Evolutionary conservation across 2,888 invertebrate species (phyloP).

Genomic region (Drosophila eohydei): DNA sequence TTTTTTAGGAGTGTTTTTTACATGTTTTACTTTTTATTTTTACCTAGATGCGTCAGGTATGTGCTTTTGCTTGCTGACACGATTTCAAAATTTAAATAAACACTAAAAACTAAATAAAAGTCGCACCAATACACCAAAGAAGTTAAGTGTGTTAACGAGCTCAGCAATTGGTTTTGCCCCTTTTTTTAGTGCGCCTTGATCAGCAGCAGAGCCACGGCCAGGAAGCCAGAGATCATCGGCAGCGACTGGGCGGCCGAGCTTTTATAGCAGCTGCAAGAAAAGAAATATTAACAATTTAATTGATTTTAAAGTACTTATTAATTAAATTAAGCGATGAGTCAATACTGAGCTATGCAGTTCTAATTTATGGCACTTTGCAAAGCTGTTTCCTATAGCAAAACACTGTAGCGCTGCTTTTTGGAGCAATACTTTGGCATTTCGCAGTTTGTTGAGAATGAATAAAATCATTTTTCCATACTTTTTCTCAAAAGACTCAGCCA

Average conservation of each 20-base stretch:
- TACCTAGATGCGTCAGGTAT: conserved; percentile 37
- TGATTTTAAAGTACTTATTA: not conserved
- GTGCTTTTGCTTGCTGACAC: conserved; percentile 29
- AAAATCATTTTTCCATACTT: not conserved
- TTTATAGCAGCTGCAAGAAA: conserved; percentile 46
- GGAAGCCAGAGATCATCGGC: conserved; percentile 59
- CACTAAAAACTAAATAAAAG: conserved; percentile 76
- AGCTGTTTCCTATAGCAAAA: not conserved
- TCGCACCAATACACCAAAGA: conserved; percentile 33
- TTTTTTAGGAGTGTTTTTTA: conserved; percentile 6
- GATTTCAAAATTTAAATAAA: conserved; percentile 49
- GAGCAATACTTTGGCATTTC: not conserved
- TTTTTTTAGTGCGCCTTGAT: conserved; percentile 53
- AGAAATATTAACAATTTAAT: not conserved
- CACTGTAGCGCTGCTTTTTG: not conserved
- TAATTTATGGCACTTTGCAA: not conserved
- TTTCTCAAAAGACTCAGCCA: not conserved
- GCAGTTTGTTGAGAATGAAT: not conserved
- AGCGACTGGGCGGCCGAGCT: conserved; percentile 59
- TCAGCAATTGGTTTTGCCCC: conserved; percentile 17
- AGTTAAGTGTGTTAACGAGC: conserved; percentile 29
- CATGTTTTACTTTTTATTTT: conserved; percentile 29
- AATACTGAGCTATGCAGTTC: not conserved
- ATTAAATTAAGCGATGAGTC: not conserved
- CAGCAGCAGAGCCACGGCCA: conserved; percentile 57